phyloP scores from a whole-genome alignment of 53 echinoderm and acorn worm genomes.

The Holothuria leucospilota region DNA sequence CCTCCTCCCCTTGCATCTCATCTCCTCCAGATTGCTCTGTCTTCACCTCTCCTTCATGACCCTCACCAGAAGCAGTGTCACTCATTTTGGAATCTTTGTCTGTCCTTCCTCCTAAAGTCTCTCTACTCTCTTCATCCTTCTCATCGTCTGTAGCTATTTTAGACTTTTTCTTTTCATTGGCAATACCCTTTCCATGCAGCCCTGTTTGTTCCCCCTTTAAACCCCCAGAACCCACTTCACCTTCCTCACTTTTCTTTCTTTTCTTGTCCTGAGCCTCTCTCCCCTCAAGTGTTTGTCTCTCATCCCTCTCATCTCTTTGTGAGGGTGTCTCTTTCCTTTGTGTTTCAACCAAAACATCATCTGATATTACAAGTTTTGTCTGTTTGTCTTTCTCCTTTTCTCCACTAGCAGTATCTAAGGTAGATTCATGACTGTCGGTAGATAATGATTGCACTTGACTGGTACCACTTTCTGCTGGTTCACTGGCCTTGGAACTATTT shows the following conservation, averaged over 20 bases:
- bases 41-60: not conserved
- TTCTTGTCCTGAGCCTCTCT: constrained; percentile 13
- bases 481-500: not conserved
- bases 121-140: not conserved
- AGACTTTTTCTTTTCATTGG: constrained; percentile 6
- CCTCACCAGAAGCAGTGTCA: not conserved
- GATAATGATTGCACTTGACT: not conserved
- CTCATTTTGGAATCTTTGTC: not conserved
- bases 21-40: not conserved
- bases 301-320: not conserved
- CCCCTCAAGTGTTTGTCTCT: too few relatives aligned
- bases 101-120: not conserved
- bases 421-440: not conserved
- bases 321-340: not conserved
- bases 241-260: constrained; percentile 21
- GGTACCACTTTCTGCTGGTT: not conserved
- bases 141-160: not conserved
- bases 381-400: not conserved
- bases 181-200: not conserved
- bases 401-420: not conserved
- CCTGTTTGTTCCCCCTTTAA: not conserved
- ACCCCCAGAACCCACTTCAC: not conserved
- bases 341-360: not conserved
- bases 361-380: not conserved
- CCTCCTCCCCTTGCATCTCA: constrained; percentile 8